These are phyloP conservation scores for Nineta flava DNA, from an alignment of 2,888 invertebrate species.

Conservation along the genomic window DNA sequence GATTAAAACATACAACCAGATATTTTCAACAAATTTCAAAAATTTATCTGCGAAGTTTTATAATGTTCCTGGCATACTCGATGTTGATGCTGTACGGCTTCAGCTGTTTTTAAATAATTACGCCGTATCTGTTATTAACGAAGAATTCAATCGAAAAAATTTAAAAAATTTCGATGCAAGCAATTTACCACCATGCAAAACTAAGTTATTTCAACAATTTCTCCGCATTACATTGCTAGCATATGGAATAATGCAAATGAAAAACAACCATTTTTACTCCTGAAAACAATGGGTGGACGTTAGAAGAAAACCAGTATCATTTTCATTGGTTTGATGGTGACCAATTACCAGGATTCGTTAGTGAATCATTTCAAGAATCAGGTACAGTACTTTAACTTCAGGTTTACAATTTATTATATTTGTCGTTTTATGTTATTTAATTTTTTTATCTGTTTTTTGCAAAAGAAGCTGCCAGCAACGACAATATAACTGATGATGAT, in stretches of 20 bases:
- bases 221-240: slow-evolving; percentile 6
- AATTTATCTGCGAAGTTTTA: slow-evolving; percentile 13
- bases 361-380: background rate
- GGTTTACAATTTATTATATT: background rate
- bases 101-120: too few species aligned
- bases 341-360: background rate
- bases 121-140: too few species aligned
- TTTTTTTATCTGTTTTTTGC: background rate
- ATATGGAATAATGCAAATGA: too few species aligned
- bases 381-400: background rate
- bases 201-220: slow-evolving; percentile 7
- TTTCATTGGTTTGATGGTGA: slow-evolving; percentile 1
- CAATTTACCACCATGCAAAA: slow-evolving; percentile 13
- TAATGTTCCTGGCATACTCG: slow-evolving; percentile 15
- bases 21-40: too few species aligned
- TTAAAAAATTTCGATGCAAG: too few species aligned
- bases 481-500: too few species aligned
- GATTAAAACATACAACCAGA: too few species aligned
- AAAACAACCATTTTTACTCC: slow-evolving; percentile 4
- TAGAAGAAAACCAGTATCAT: slow-evolving; percentile 3
- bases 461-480: background rate
- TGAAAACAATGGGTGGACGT: too few species aligned
- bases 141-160: too few species aligned
- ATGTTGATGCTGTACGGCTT: slow-evolving; percentile 15
- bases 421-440: background rate